Conservation (phyloP, 2,113 vertebrate species). For the human region GRCh38 chr3:136198001-136198500, state of each 20-base stretch:
- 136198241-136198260: slow-evolving; percentile 24
- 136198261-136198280: slow-evolving; percentile 59
- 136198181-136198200: slow-evolving; percentile 42
- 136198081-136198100: background rate
- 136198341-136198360: slow-evolving; percentile 37
- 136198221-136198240: slow-evolving; percentile 10
- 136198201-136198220: slow-evolving; percentile 42
- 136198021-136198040: slow-evolving; percentile 42
- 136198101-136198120: background rate
- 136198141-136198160: slow-evolving; percentile 33
- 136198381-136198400: slow-evolving; percentile 16
- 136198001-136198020: slow-evolving; percentile 30
- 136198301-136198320: background rate
- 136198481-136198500: background rate
- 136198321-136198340: slow-evolving; percentile 1
- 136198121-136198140: slow-evolving; percentile 37
- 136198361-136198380: slow-evolving; percentile 10
- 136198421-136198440: slow-evolving; percentile 13
- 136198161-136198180: slow-evolving; percentile 47
- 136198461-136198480: slow-evolving; percentile 44
- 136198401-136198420: background rate
- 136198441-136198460: background rate
- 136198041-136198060: slow-evolving; percentile 57
- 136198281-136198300: background rate
- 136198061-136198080: slow-evolving; percentile 26